These are phyloP conservation scores for Silurus glanis DNA, from an alignment of 2,113 vertebrate species.

Conservation along the genomic window DNA sequence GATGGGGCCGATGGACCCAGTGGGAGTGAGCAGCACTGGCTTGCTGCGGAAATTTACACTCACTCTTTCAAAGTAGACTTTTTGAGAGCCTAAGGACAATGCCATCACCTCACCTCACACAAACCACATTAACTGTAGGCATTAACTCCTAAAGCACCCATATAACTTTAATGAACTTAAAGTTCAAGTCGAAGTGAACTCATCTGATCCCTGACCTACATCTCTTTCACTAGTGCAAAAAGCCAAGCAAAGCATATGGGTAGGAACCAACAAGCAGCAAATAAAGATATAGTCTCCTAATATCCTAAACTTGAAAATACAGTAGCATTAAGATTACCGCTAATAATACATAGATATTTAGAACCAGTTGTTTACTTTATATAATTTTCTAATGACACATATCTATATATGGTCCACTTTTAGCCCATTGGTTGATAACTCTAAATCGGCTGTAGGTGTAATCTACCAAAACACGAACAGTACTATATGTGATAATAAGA, in stretches of 20 bases:
- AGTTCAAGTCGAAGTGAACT: neutral
- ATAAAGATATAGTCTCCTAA: too few relatives aligned
- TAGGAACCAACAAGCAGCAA: neutral
- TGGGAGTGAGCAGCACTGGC: neutral
- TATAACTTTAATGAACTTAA: neutral
- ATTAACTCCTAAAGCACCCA: neutral
- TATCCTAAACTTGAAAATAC: neutral
- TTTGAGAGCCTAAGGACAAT: neutral
- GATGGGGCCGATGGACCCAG: neutral
- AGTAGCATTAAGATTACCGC: neutral
- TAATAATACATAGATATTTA: neutral
- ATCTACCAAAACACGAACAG: too few relatives aligned
- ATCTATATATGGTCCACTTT: too few relatives aligned
- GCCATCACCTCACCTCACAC: neutral
- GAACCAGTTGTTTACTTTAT: neutral
- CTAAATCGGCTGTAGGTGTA: too few relatives aligned
- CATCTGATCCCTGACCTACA: neutral
- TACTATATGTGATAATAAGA: too few relatives aligned
- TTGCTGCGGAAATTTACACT: slow-evolving; percentile 40
- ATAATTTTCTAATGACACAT: neutral
- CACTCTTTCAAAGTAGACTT: neutral
- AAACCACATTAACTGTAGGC: neutral
- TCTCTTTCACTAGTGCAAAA: neutral
- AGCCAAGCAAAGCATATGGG: neutral
- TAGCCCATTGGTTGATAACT: too few relatives aligned